Evolutionary conservation across 2,888 invertebrate species (phyloP).

Genomic region (Melinaea marsaeus): DNA sequence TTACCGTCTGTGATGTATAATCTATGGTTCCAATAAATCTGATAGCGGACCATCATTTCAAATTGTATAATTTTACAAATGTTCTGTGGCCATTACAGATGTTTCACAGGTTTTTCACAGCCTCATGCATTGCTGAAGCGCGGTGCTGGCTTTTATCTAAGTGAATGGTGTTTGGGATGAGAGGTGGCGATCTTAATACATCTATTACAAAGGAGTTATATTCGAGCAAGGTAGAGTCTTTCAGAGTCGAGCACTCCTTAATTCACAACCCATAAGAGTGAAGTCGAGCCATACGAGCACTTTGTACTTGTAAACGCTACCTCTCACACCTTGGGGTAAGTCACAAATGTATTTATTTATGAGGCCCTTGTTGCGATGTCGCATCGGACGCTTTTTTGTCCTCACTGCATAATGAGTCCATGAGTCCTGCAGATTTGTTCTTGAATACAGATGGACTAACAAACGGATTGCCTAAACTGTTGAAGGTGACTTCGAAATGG

Average conservation of each 20-base stretch:
- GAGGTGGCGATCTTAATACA: slow-evolving; percentile 30
- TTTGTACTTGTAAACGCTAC: slow-evolving; percentile 12
- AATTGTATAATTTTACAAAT: slow-evolving; percentile 69
- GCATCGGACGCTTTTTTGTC: slow-evolving; percentile 65
- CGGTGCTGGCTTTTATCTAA: slow-evolving; percentile 56
- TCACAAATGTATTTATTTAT: slow-evolving; percentile 69
- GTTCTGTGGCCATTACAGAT: slow-evolving; percentile 62
- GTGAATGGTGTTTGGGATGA: slow-evolving; percentile 34
- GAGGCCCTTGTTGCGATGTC: slow-evolving; percentile 66
- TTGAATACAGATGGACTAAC: slow-evolving; percentile 39
- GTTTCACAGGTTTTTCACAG: slow-evolving; percentile 67
- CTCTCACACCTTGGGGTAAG: slow-evolving; percentile 33
- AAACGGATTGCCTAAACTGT: slow-evolving; percentile 21
- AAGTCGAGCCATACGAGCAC: too few species aligned
- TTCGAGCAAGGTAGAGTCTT: too few species aligned
- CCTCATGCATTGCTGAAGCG: slow-evolving; percentile 59
- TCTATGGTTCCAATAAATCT: slow-evolving; percentile 40
- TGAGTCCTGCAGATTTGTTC: slow-evolving; percentile 50
- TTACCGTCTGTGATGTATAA: slow-evolving; percentile 10
- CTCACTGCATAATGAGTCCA: slow-evolving; percentile 51
- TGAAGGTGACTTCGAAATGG: slow-evolving; percentile 9
- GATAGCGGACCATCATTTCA: slow-evolving; percentile 39
- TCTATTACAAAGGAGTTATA: too few species aligned
- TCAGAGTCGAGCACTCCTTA: too few species aligned
- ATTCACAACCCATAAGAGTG: too few species aligned